These are phyloP conservation scores for Montipora efflorescens DNA, from an alignment of 64 coral and sea anemone species.

Conservation along the genomic window DNA sequence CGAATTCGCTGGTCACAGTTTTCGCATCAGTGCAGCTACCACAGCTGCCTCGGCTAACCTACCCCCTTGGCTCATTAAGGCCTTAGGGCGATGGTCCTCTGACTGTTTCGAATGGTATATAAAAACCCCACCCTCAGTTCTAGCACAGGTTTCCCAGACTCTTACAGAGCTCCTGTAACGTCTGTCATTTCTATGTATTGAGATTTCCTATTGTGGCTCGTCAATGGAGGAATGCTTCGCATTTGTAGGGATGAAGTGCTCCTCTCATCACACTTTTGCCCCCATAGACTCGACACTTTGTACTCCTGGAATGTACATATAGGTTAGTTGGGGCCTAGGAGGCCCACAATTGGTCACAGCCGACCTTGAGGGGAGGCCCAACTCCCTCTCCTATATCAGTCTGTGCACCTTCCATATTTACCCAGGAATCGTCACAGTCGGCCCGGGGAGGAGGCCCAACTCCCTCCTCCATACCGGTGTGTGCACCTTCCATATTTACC, in stretches of 20 bases:
- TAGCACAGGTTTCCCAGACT: neutral
- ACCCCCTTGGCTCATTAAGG: conserved; percentile 44
- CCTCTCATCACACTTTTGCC: too few relatives aligned
- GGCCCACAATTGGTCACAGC: too few relatives aligned
- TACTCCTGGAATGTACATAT: too few relatives aligned
- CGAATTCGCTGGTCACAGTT: conserved; percentile 58
- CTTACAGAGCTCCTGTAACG: neutral
- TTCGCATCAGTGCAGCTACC: neutral
- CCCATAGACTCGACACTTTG: too few relatives aligned
- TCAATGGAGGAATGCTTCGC: neutral
- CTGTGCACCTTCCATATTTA: too few relatives aligned
- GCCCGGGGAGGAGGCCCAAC: too few relatives aligned
- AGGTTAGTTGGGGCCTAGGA: too few relatives aligned
- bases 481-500: too few relatives aligned
- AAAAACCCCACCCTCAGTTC: neutral
- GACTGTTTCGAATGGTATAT: conserved; percentile 42
- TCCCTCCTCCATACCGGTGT: too few relatives aligned
- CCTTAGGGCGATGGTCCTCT: conserved; percentile 53
- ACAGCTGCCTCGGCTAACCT: conserved; percentile 22
- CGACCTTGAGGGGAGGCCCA: too few relatives aligned
- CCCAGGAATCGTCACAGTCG: too few relatives aligned
- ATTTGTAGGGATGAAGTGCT: neutral
- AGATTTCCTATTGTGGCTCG: neutral
- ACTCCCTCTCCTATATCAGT: too few relatives aligned
- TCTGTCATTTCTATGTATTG: neutral